Base-by-base conservation (phyloP, 2,888 invertebrate species). In the Coremacera marginata region DNA sequence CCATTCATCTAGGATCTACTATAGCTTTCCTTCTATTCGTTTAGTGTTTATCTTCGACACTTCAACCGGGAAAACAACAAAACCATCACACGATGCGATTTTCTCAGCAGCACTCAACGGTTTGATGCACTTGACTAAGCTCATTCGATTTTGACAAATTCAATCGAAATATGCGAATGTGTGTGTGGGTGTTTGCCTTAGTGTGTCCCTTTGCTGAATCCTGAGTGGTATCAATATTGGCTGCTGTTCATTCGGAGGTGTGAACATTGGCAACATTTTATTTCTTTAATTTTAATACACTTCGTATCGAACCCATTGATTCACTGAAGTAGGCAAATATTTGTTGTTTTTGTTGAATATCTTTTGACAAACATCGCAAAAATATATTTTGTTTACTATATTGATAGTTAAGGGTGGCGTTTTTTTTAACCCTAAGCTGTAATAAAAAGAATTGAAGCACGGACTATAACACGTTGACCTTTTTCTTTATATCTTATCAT, bases 71-170 rank as follows among this genome's bases (percentile, higher is more conserved):
- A 16, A 14, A 14, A 55, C 55, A 55, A 55, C 22, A 55, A 22
- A 25, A 22, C 55, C 19, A 55, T 19, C 22, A 55, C 19, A 60
- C 60, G 25, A 25, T 60, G 25, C 3, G 60, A 27, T 60, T 60
- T 7, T 60, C 27, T 31, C 31, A 31, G 31, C 31, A 27, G 2
- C 60, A 27, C 60, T 60, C 27, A 27, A 27, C 14, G 60, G 4
- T 60, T 27, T 27, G 60, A 16, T 22, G 14, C 27, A 27, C 27
- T 60, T 60, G 25, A 9, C 44, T 44, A 11, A 11, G 27, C 11
- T 60, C 22, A 14, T 60, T 60, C 60, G 27, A 60, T 14, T 60
- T 60, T 60, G 60, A 60, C 60, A 60, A 27, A 27, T 60, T 60
- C 60, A 60, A 14, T 60, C 27, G 60, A 60, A 60, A 27, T 25